Base-by-base conservation (phyloP, 2,797 vertebrate genomes). In the Pteronotus mesoamericanus region DNA sequence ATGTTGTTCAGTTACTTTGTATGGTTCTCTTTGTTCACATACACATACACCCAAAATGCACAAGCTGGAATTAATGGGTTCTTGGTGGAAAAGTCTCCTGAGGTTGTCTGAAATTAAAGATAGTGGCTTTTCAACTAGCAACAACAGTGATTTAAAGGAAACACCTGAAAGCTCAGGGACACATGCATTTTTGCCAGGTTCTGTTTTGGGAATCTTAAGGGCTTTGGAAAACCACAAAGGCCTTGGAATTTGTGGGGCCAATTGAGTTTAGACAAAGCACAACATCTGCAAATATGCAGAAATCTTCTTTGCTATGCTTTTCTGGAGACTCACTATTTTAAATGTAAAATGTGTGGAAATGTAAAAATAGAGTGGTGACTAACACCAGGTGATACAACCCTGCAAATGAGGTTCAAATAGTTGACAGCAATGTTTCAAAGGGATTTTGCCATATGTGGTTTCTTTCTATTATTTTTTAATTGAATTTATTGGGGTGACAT, bases 81-180 rank as follows among this genome's bases (percentile, higher is more conserved):
- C 86, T 96, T 95, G 72, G 95, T 96, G 94, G 96, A 95, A 95
- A 96, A 92, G 95, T 97, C 82, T 98, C 68, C 89, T 97, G 96
- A 98, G 97, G 86, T 94, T 14, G 0, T 92, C 83, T 96, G 93
- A 96, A 98, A 98, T 97, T 78, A 97, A 97, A 98, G 83, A 87
- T 86, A 93, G 77, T 57, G 68, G 92, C 7, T 92, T 98, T 98
- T 95, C 95, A 95, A 96, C 90, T 95, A 93, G 15, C 64, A 91
- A 96, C 92, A 88, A 97, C 95, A 78, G 97, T 98, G 97, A 98
- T 98, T 98, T 98, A 98, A 97, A 98, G 94, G 92, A 97, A 96
- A 91, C 57, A 97, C 97, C 97, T 98, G 95, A 98, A 98, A 97
- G 74, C 94, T 97, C 97, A 98, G 95, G 85, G 93, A 97, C 95